A percentile compares a stretch with the other conserved stretches of the same genome.
Conservation (phyloP, 2,888 invertebrate species). For the Eupeodes latifasciatus region DNA sequence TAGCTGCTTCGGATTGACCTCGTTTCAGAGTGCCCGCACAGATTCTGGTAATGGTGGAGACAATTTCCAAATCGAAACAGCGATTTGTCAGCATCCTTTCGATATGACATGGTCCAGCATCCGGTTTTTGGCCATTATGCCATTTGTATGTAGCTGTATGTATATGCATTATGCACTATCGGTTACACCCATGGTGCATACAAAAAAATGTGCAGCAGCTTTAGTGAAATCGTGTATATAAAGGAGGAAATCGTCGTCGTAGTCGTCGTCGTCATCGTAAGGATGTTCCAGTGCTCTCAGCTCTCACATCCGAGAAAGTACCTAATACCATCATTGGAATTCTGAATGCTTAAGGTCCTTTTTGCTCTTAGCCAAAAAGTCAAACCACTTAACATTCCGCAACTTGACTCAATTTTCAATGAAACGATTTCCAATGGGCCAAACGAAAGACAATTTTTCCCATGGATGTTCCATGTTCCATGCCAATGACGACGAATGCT, state of each 20-base stretch:
- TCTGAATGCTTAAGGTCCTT: slow-evolving; percentile 63
- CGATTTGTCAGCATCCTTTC: slow-evolving; percentile 73
- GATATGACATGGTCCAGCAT: slow-evolving; percentile 55
- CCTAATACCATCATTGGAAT: slow-evolving; percentile 36
- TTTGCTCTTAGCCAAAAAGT: slow-evolving; percentile 60
- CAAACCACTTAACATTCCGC: slow-evolving; percentile 73
- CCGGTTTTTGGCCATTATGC: slow-evolving; percentile 53
- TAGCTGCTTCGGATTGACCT: slow-evolving; percentile 46
- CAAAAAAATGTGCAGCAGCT: slow-evolving; percentile 38
- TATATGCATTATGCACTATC: slow-evolving; percentile 14
- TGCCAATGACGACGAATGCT: slow-evolving; percentile 15
- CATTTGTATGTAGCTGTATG: slow-evolving; percentile 23
- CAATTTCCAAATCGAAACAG: slow-evolving; percentile 58
- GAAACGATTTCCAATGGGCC: slow-evolving; percentile 68
- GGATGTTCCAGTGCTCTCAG: slow-evolving; percentile 42
- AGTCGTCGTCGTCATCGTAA: not conserved
- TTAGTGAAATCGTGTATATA: slow-evolving; percentile 30
- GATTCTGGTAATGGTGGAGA: slow-evolving; percentile 16
- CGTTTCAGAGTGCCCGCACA: slow-evolving; percentile 36
- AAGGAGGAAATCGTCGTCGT: slow-evolving; percentile 19
- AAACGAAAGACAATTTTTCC: slow-evolving; percentile 47
- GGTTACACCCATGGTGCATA: slow-evolving; percentile 32
- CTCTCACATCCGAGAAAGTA: slow-evolving; percentile 58
- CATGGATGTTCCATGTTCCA: slow-evolving; percentile 27
- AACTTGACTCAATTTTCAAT: slow-evolving; percentile 74